Evolutionary conservation across 2,888 invertebrate species (phyloP).

Genomic region (Isoperla grammatica): DNA sequence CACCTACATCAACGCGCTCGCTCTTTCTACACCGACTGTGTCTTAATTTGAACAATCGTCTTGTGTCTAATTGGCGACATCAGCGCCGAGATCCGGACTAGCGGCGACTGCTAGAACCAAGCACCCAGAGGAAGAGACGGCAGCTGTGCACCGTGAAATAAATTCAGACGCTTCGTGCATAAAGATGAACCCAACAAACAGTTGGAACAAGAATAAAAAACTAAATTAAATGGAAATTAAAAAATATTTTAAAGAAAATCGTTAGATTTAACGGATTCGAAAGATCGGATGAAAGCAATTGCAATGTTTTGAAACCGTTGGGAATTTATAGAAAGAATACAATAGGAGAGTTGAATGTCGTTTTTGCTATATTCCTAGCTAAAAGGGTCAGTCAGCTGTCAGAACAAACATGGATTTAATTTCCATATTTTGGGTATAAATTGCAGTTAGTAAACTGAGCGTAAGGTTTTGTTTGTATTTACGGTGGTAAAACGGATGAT

Average conservation of each 20-base stretch:
- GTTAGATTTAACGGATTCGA: too few species aligned
- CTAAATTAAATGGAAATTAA: not conserved
- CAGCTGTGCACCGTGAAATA: slow-evolving; percentile 2
- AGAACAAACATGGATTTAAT: too few species aligned
- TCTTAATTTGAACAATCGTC: slow-evolving; percentile 12
- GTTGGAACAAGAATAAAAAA: not conserved
- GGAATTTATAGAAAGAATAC: too few species aligned
- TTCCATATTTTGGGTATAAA: too few species aligned
- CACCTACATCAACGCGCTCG: not conserved
- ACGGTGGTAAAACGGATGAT: too few species aligned
- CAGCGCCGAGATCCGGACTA: not conserved
- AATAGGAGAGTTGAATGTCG: too few species aligned
- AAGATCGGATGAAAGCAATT: too few species aligned
- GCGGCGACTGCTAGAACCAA: not conserved
- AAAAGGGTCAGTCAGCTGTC: too few species aligned
- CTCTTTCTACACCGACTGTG: not conserved
- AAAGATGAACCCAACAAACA: slow-evolving; percentile 6
- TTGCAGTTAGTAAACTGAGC: too few species aligned
- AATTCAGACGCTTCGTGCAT: slow-evolving; percentile 9
- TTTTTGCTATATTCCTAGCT: too few species aligned
- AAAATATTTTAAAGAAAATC: not conserved
- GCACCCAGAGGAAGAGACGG: not conserved
- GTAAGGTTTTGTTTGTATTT: too few species aligned
- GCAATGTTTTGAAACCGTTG: too few species aligned
- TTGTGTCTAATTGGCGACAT: slow-evolving; percentile 14